Evolutionary conservation across 2,113 vertebrate genomes (phyloP).

Genomic region (Callocephalon fimbriatum): DNA sequence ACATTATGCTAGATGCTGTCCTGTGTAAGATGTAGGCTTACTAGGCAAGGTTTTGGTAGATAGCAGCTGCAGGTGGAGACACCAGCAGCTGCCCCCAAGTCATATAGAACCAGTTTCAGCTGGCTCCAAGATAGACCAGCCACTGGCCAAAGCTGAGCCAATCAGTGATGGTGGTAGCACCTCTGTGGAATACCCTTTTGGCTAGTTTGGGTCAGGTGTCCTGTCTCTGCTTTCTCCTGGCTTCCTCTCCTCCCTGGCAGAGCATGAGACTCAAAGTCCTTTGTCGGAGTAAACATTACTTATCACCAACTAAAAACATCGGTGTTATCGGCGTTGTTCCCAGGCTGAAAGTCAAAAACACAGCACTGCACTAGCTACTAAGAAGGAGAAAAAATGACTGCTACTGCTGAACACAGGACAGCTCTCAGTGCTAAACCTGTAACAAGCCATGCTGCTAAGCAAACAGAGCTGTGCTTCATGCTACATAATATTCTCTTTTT

Average conservation of each 20-base stretch:
- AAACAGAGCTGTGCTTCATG: background rate
- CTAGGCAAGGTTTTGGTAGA: background rate
- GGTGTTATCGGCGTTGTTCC: background rate
- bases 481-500: background rate
- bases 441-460: background rate
- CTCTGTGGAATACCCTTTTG: background rate
- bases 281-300: background rate
- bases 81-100: background rate
- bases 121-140: rapidly evolving
- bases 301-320: background rate
- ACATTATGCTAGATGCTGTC: background rate
- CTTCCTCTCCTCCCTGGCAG: background rate
- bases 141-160: background rate
- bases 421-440: background rate
- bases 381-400: background rate
- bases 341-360: background rate
- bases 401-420: background rate
- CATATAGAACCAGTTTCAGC: background rate
- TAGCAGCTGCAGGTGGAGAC: background rate
- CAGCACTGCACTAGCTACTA: background rate
- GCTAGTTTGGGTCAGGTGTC: background rate
- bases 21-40: background rate
- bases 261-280: background rate
- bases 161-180: rapidly evolving
- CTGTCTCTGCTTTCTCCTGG: no score